Percentiles rank a stretch among this genome's conserved stretches.
phyloP scores from a whole-genome alignment of 2,888 invertebrate species.

The Caenorhabditis uteleia region DNA sequence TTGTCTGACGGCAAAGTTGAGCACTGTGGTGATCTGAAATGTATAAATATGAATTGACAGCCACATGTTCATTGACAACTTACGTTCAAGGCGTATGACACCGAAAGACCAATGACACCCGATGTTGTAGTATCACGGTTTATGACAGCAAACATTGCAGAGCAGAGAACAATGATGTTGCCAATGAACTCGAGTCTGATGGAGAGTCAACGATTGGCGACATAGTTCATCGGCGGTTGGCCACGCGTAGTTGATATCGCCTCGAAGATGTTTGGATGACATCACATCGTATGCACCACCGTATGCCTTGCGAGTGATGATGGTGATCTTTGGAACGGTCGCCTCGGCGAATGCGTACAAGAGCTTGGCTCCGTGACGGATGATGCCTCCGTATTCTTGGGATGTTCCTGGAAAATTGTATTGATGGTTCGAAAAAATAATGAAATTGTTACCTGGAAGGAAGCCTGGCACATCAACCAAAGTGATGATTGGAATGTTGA shows the following conservation, averaged over 20 bases:
- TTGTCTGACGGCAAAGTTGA: slow-evolving; percentile 96
- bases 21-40: slow-evolving; percentile 85
- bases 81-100: slow-evolving; percentile 72
- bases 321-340: slow-evolving; percentile 78
- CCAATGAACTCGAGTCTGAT: slow-evolving; percentile 94
- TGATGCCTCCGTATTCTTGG: slow-evolving; percentile 75
- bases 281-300: slow-evolving; percentile 79
- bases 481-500: slow-evolving; percentile 78
- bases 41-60: neutral
- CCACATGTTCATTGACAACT: neutral
- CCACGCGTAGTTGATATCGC: slow-evolving; percentile 79
- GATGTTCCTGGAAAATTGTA: slow-evolving; percentile 41
- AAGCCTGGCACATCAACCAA: slow-evolving; percentile 79
- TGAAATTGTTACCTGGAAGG: too few species aligned
- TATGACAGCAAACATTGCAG: slow-evolving; percentile 87
- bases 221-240: slow-evolving; percentile 74
- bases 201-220: slow-evolving; percentile 80
- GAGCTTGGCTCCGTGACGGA: slow-evolving; percentile 78
- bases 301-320: slow-evolving; percentile 77
- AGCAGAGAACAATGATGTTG: slow-evolving; percentile 90
- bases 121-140: slow-evolving; percentile 73
- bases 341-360: slow-evolving; percentile 79
- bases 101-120: slow-evolving; percentile 74
- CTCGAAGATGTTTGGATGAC: slow-evolving; percentile 78
- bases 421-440: too few species aligned